Percentiles rank a stretch among this genome's conserved stretches.
These are phyloP conservation scores for Phocides pigmalion DNA, from an alignment of 1,140 invertebrate species.

Conservation along the genomic window DNA sequence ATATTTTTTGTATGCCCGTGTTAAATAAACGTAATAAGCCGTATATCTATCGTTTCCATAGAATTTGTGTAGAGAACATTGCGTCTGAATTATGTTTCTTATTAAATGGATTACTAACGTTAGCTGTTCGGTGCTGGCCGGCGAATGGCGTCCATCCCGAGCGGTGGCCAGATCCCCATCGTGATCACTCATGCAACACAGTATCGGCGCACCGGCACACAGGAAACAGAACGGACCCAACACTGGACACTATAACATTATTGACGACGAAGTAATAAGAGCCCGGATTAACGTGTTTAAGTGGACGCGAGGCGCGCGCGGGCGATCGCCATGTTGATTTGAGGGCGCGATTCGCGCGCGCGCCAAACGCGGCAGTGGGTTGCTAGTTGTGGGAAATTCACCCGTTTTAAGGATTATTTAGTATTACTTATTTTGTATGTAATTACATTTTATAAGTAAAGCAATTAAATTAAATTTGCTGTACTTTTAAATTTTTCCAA, in stretches of 20 bases:
- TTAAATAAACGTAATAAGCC: neutral
- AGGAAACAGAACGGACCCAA: conserved; percentile 47
- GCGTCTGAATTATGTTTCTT: neutral
- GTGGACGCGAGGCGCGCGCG: conserved; percentile 63
- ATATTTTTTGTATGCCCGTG: no score
- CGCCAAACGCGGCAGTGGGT: conserved; percentile 63
- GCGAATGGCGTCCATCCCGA: conserved; percentile 73
- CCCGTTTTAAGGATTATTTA: neutral
- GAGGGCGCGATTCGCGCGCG: conserved; percentile 73
- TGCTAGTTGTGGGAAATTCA: conserved; percentile 39
- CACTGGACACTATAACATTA: conserved; percentile 72
- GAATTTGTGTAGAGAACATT: no score
- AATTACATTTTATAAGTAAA: no score
- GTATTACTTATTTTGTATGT: no score
- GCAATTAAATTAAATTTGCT: no score
- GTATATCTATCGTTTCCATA: no score
- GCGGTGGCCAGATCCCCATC: conserved; percentile 64
- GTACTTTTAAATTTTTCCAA: no score
- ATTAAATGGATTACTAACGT: conserved; percentile 61
- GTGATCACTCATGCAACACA: conserved; percentile 76
- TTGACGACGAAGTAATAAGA: conserved; percentile 44
- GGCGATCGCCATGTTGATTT: conserved; percentile 72
- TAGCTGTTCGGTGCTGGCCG: conserved; percentile 78
- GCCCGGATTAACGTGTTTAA: conserved; percentile 46
- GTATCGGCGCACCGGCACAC: conserved; percentile 59